Base-by-base conservation (phyloP, 2,888 invertebrate species). In the Eupithecia abbreviata region DNA sequence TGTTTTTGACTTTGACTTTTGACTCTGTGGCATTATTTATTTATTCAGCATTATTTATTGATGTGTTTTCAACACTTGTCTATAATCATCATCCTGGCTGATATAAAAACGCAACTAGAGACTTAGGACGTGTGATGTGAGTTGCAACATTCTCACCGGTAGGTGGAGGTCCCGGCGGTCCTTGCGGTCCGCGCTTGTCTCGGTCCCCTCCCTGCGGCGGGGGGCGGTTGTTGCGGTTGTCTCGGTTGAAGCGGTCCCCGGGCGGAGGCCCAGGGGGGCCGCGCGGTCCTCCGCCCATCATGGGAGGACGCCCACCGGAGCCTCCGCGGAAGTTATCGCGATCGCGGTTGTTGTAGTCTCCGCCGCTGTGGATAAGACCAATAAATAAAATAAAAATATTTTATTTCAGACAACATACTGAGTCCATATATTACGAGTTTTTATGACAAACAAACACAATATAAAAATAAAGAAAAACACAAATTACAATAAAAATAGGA, bases 321-420 rank as follows among this genome's bases (percentile, higher is more conserved):
- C 88, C 89, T 9, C 91, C 90, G 77, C 90, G 88, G 86, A 87
- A 89, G 41, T 85, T 84, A 77, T 88, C 89, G 47, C 90, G 87
- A 41, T 88, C 89, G 55, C 90, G 88, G 77, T 86, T 85, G 49
- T 86, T 84, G 77, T 86, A 85, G 51, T 86, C 88, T 15, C 83
- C 82, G 13, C 83, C 82, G 15, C 83, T 74, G 73, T 71, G 15
- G 45, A 58, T 58, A 58, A 12, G 30, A 30, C 4, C 30, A 62
- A 62, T 30, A 30, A 30, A 30, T 30, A 30, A 30, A 30, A 30
- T 30, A 30, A 30, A 30, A 30, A 30, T 30, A 30, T 30, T 30
- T 30, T 30, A 30, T 30, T 30, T 30, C 30, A 30, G 30, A 30
- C 30, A 30, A 30, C 30, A 30, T 30, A 30, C 30, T 30, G 30